Conservation (phyloP, 2,113 vertebrate genomes). For the Perca flavescens region DNA sequence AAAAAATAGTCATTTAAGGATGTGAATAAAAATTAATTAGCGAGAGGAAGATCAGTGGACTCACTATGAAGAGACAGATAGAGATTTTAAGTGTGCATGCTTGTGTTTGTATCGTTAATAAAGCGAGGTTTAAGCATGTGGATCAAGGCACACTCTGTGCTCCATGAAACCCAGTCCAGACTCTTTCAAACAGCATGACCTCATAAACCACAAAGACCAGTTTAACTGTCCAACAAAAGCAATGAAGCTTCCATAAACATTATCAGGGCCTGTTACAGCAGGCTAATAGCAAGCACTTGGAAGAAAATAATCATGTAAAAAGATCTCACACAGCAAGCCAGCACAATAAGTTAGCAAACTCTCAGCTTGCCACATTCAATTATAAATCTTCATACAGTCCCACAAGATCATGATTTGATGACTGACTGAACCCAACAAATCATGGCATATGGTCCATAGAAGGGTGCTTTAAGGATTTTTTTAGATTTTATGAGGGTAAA, state of each 20-base stretch:
- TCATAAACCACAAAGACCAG: constrained; percentile 70
- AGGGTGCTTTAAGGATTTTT: not conserved
- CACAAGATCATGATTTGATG: constrained; percentile 5
- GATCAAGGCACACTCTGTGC: constrained; percentile 36
- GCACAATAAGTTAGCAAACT: not conserved
- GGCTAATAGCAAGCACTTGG: constrained; percentile 42
- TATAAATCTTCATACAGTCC: constrained; percentile 20
- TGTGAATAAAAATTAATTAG: constrained; percentile 62
- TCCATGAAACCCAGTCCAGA: constrained; percentile 52
- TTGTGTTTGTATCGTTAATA: constrained; percentile 49
- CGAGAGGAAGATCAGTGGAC: not conserved
- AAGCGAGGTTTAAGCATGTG: constrained; percentile 41
- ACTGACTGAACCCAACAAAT: constrained; percentile 18
- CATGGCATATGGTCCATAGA: not conserved
- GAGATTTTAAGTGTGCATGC: constrained; percentile 28
- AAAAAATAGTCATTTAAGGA: constrained; percentile 47
- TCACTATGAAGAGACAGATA: constrained; percentile 12
- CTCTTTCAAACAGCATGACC: constrained; percentile 66
- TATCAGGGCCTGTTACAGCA: constrained; percentile 58
- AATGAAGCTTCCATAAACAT: constrained; percentile 75
- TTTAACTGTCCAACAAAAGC: constrained; percentile 76
- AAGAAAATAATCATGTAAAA: constrained; percentile 17
- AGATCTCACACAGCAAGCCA: not conserved
- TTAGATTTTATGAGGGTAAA: constrained; percentile 16
- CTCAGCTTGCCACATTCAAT: not conserved